Evolutionary conservation across 2,113 vertebrate genomes (phyloP), one percentile per base, ranked within the genome.

Genomic region (Urocitellus parryii): DNA sequence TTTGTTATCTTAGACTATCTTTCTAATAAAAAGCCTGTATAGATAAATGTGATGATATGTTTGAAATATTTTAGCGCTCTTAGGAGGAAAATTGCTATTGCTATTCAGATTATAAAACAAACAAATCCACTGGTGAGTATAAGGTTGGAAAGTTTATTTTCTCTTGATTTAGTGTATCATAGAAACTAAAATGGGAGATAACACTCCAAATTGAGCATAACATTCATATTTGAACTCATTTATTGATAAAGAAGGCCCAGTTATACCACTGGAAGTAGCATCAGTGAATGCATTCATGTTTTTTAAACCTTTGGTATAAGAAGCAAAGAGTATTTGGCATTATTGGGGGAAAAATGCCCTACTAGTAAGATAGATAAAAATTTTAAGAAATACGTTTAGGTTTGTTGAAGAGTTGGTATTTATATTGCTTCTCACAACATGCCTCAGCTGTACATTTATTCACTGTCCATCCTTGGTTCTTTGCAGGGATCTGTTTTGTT

Each of bases 11-110:
- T 92, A 13, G 51, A 80, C 53, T 95, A 25, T 95, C 95, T 97
- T 93, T 93, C 42, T 95, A 94, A 90, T 97, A 90, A 90, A 93
- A 96, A 83, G 67, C 78, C 84, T 95, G 9, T 83, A 76, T 81
- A 85, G 39, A 70, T 92, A 76, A 94, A 79, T 90, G 27, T 4
- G 53, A 27, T 61, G 95, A 63, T 94, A 39, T 85, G 70, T 92
- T 85, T 94, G 63, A 94, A 95, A 82, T 85, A 63, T 63, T n/a
- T 95, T 94, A 94, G 39, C 77, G 48, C 32, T 94, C 65, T 81
- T 83, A 76, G 73, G 76, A 88, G 32, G 65, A 91, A 78, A 94
- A 70, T 94, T 93, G n/a, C 81, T 86, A 0, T 79, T 45, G 68
- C 8, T 63, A 94, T 63, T 16, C 20, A 94, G 67, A 85, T 78